phyloP scores from a whole-genome alignment of 2,113 vertebrate genomes.

The Pogonocichla stellata region DNA sequence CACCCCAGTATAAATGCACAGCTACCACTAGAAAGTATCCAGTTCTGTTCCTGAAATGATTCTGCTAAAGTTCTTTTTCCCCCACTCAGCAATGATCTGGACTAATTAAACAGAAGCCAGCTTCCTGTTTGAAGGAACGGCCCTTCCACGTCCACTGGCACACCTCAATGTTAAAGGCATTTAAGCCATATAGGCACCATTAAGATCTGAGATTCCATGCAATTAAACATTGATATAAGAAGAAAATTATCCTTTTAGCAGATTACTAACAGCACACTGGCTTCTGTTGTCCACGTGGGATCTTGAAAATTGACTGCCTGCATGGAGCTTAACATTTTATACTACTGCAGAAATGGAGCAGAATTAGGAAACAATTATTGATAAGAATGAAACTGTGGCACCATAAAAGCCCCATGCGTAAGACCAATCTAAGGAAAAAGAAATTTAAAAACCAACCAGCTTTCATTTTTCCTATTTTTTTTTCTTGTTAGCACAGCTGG shows the following conservation, averaged over 20 bases:
- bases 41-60: background rate
- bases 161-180: background rate
- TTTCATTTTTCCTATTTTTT: background rate
- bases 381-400: slow-evolving; percentile 42
- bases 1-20: background rate
- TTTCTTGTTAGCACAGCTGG: slow-evolving; percentile 4
- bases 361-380: slow-evolving; percentile 63
- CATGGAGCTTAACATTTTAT: slow-evolving; percentile 22
- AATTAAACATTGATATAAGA: slow-evolving; percentile 43
- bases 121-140: background rate
- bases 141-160: background rate
- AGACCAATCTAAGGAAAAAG: slow-evolving; percentile 21
- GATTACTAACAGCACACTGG: slow-evolving; percentile 51
- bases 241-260: slow-evolving; percentile 46
- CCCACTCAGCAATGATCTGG: background rate
- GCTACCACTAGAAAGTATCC: background rate
- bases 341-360: slow-evolving; percentile 8
- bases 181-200: background rate
- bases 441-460: background rate
- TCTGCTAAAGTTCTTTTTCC: background rate
- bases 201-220: slow-evolving; percentile 25
- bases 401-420: slow-evolving; percentile 26
- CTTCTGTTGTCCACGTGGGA: slow-evolving; percentile 41
- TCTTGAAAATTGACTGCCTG: slow-evolving; percentile 32
- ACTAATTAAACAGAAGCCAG: background rate